Percentiles rank a stretch among this genome's conserved stretches.
Conservation (phyloP, 2,113 vertebrate genomes). For the Gavialis gangeticus region DNA sequence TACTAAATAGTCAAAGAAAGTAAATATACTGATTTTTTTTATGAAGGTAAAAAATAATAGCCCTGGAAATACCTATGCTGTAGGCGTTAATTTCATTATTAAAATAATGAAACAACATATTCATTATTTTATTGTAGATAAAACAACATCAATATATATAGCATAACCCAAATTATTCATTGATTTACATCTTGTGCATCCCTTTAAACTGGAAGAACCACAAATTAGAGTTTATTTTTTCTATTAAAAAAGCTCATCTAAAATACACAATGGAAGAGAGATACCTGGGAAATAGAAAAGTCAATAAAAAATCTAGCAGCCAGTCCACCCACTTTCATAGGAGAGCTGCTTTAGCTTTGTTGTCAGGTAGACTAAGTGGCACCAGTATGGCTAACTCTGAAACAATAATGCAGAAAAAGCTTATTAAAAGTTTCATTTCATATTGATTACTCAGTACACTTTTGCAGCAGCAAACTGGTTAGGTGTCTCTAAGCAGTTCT, state of each 20-base stretch:
- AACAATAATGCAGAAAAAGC: background rate
- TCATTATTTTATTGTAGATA: background rate
- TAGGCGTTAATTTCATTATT: no score
- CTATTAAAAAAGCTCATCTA: accelerated
- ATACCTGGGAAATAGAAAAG: background rate
- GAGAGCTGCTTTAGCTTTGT: background rate
- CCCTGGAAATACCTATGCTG: no score
- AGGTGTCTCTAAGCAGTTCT: background rate
- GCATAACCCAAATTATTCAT: background rate
- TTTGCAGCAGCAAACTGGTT: background rate
- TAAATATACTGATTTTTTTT: background rate
- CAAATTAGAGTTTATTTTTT: background rate
- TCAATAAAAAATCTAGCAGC: accelerated
- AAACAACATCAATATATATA: background rate
- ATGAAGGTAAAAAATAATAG: no score
- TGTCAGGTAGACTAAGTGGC: background rate
- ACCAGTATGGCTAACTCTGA: background rate
- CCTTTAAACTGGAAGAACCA: background rate
- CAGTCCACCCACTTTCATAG: background rate
- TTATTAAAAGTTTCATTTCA: background rate
- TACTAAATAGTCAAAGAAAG: background rate
- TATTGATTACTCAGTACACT: background rate
- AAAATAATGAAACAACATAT: background rate
- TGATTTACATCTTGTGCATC: background rate
- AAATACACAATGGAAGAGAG: background rate